Evolutionary conservation across 2,113 vertebrate species (phyloP), one percentile per base, ranked within the genome.

Genomic region (Hiodon tergisus): DNA sequence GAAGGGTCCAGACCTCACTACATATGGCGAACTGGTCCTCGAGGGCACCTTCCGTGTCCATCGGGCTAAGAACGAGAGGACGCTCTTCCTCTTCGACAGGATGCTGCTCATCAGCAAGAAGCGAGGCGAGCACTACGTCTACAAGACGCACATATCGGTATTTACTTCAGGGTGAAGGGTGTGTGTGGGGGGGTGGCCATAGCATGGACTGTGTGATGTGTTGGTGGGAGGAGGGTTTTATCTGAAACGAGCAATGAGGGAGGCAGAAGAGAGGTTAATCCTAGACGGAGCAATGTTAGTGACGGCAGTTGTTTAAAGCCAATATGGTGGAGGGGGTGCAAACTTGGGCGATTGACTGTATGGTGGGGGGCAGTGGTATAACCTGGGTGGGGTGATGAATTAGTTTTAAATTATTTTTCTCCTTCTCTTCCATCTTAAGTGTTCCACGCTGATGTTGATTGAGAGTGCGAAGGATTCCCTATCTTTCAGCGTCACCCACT

Each of bases 1-100:
- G 96, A 98, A 97, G 79, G 97, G 97, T 5, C 87, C 93, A 0
- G 96, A 98, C 80, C 90, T 99, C 84, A 96, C 95, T 17, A 96
- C 89, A 2, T 98, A 91, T 0, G 96, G 96, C n/a, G 97, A 99
- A 75, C 92, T 99, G 17, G 96, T 98, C 71, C 89, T 99, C 75
- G 97, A 99, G 84, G 95, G 95, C 61, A 97, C 93, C 0, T 99
- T 99, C 80, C 94, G 94, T 0, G 87, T 94, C 4, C 94, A 97
- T 72, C 92, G 95, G 0, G 94, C 92, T 0, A 95, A 95, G 83
- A 97, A 94, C 0, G 95, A 95, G 70, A 92, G 95, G 3, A 93
- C 95, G 0, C 94, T 99, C 77, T 98, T 99, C 85, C 94, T 99
- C 76, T 97, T 98, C 0, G 93, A 99, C 82, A 96, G 91, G 83